These are phyloP conservation scores for Esox masquinongy DNA, from an alignment of 2,797 vertebrate genomes.

Conservation along the genomic window DNA sequence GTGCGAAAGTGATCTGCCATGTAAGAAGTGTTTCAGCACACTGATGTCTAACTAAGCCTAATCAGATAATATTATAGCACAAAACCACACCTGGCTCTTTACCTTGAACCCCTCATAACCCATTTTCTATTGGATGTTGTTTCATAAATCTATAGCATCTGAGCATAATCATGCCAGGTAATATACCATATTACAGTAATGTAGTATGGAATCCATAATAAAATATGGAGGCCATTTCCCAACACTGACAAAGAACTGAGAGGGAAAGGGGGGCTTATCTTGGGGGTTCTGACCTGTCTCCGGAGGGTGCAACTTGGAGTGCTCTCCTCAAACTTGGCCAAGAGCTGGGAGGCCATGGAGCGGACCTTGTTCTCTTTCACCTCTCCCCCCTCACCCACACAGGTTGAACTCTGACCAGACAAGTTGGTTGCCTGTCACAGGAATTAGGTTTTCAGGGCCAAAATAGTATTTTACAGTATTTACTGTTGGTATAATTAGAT, in stretches of 20 bases:
- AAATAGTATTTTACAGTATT: neutral
- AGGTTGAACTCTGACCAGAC: constrained; percentile 66
- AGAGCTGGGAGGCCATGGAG: constrained; percentile 90
- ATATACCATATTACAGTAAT: neutral
- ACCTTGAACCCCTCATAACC: neutral
- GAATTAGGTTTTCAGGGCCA: constrained; percentile 6
- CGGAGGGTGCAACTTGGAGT: constrained; percentile 68
- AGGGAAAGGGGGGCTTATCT: neutral
- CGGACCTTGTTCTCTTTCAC: constrained; percentile 92
- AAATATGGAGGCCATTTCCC: neutral
- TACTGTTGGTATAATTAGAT: neutral
- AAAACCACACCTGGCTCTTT: neutral
- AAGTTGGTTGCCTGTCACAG: constrained; percentile 75
- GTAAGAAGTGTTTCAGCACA: constrained; percentile 6
- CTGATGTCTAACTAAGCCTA: neutral
- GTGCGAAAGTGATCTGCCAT: constrained; percentile 34
- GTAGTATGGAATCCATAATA: no score
- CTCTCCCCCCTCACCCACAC: constrained; percentile 61
- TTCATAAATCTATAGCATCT: neutral
- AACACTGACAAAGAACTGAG: neutral
- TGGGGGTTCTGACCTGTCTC: constrained; percentile 80
- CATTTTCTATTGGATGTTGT: neutral
- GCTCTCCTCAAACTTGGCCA: constrained; percentile 92
- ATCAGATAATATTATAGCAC: neutral
- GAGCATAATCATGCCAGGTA: neutral